Evolutionary conservation across 1,140 invertebrate species (phyloP), one percentile per base, ranked within the genome.

Genomic region (Melitaea cinxia): DNA sequence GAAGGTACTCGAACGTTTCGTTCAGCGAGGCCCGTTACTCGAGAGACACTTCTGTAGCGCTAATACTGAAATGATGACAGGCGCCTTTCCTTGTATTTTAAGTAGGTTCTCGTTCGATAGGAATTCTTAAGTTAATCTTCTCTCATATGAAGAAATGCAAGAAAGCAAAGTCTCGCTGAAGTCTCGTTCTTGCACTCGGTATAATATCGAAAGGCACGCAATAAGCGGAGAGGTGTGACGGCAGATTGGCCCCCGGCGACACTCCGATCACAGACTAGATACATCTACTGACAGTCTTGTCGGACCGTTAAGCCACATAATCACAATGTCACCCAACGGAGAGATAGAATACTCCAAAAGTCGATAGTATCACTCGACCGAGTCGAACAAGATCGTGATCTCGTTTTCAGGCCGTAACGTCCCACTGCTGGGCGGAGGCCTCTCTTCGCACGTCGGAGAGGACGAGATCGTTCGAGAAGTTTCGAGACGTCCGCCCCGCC

Each of bases 261-360:
- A 84, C 80, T 88, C 80, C 80, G 88, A 88, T 90, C 88, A 90
- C 85, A 90, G 85, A 88, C 85, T 90, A 90, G 82, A 90, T 86
- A 87, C 71, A 88, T 81, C 78, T 90, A 90, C 79, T 77, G 81
- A 88, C 85, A 90, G 88, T 90, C 86, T 90, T 90, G 82, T 69
- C 82, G 75, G 75, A 77, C 79, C 81, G 72, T 80, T 70, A 83
- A 85, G 80, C 75, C 83, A 85, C 80, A 78, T 83, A 75, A 71
- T 67, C 73, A 73, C 67, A 71, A 73, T 69, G 64, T 73, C 65
- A 65, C 66, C 69, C 72, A 72, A 71, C 77, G 68, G 68, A 69
- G 64, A 76, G 68, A 75, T 73, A 72, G 72, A 72, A 61, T 53
- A 72, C 67, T 72, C 62, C 66, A 55, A 62, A 42, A 58, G 69